Conservation (phyloP, 2,113 vertebrate species). For the Cephalopterus ornatus region DNA sequence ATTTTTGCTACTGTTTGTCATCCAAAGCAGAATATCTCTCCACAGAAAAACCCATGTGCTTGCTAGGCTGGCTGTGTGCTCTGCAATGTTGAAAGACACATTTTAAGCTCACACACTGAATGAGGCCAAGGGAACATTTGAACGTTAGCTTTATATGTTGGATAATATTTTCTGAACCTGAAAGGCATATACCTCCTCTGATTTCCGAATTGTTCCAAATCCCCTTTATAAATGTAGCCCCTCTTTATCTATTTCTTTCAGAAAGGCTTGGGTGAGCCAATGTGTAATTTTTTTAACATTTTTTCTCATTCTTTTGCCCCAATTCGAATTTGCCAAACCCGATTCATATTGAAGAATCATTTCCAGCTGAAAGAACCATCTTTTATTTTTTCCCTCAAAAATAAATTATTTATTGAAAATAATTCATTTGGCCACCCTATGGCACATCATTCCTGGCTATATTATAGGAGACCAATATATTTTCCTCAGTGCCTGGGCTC, state of each 20-base stretch:
- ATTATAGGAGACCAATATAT: neutral
- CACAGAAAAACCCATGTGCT: neutral
- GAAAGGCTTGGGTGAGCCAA: neutral
- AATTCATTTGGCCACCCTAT: neutral
- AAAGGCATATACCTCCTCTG: neutral
- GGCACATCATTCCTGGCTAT: neutral
- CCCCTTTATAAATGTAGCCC: neutral
- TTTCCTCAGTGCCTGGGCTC: neutral
- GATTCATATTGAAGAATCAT: neutral
- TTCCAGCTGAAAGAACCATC: neutral
- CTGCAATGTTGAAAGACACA: neutral
- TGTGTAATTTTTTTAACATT: neutral
- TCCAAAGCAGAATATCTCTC: neutral
- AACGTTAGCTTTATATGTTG: neutral
- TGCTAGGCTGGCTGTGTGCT: neutral
- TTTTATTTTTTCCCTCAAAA: neutral
- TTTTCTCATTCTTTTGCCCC: neutral
- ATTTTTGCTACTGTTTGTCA: neutral
- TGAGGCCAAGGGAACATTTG: neutral
- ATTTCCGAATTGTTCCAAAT: neutral
- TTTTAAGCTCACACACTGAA: neutral
- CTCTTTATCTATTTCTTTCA: neutral
- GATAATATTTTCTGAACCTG: neutral
- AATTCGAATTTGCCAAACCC: neutral
- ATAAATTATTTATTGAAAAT: neutral